Percentiles rank a stretch among this genome's conserved stretches.
These are phyloP conservation scores for Drosophila borborema DNA, from an alignment of 2,888 invertebrate species.

Conservation along the genomic window DNA sequence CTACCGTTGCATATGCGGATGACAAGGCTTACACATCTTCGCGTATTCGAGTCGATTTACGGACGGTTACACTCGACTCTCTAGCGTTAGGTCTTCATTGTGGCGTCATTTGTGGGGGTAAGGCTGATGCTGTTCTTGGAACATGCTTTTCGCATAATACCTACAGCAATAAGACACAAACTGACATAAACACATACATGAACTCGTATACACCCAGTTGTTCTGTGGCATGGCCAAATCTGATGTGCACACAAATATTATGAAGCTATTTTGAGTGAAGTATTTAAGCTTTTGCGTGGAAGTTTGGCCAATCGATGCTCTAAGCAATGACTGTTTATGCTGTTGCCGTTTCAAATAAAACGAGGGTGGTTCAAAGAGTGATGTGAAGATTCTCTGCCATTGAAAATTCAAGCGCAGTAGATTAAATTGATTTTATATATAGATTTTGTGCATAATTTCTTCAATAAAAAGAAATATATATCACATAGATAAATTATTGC, in stretches of 20 bases:
- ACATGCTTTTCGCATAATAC: neutral
- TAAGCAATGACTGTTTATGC: constrained; percentile 51
- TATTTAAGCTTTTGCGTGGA: constrained; percentile 70
- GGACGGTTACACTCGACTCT: neutral
- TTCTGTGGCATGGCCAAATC: constrained; percentile 54
- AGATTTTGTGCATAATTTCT: neutral
- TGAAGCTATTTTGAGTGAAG: constrained; percentile 70
- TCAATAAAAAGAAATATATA: neutral
- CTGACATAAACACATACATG: neutral
- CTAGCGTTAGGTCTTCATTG: constrained; percentile 12
- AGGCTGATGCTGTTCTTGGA: constrained; percentile 1
- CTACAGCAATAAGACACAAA: constrained; percentile 8
- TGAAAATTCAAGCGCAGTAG: too few relatives aligned
- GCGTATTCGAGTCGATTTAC: neutral
- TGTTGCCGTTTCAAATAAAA: constrained; percentile 4
- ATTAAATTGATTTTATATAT: neutral
- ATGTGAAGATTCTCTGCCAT: neutral
- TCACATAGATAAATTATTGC: neutral
- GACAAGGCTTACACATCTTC: constrained; percentile 15
- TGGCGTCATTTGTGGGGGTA: neutral
- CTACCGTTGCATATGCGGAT: neutral
- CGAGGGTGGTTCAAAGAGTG: constrained; percentile 8
- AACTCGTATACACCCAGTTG: neutral
- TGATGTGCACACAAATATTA: constrained; percentile 69
- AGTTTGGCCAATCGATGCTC: constrained; percentile 56